These are phyloP conservation scores for Chloroclysta siterata DNA, from an alignment of 2,888 invertebrate genomes.

Conservation along the genomic window DNA sequence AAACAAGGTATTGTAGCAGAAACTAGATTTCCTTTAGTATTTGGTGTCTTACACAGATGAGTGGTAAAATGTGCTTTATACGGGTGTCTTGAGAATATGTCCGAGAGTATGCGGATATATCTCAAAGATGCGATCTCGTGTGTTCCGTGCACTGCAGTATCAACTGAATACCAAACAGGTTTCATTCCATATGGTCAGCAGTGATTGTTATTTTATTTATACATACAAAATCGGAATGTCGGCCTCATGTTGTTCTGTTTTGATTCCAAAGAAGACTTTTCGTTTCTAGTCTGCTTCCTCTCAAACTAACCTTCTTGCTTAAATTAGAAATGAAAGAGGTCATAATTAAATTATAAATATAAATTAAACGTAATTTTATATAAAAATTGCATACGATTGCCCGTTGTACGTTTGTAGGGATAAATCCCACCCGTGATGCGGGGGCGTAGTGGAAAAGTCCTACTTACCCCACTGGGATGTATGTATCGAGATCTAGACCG, in stretches of 20 bases:
- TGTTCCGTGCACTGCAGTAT: constrained; percentile 47
- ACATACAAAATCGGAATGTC: constrained; percentile 37
- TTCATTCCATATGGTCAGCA: constrained; percentile 68
- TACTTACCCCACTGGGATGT: too few species aligned
- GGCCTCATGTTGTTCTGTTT: constrained; percentile 30
- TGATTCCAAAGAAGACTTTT: constrained; percentile 12
- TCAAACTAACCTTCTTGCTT: background rate
- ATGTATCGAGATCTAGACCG: too few species aligned
- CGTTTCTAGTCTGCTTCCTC: background rate
- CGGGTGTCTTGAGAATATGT: background rate
- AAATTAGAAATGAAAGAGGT: too few species aligned
- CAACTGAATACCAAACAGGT: constrained; percentile 65
- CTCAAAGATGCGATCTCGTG: constrained; percentile 26
- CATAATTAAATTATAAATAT: too few species aligned
- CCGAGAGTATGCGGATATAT: constrained; percentile 14
- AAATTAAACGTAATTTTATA: too few species aligned
- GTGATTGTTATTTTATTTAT: constrained; percentile 69
- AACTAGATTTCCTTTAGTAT: too few species aligned
- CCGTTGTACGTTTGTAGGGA: too few species aligned
- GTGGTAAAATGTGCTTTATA: background rate
- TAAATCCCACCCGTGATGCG: too few species aligned
- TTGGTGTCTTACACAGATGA: background rate
- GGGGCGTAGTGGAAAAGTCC: too few species aligned
- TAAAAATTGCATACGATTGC: too few species aligned
- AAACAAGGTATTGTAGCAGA: too few species aligned